phyloP scores from a whole-genome alignment of 1,140 invertebrate species.

The Amphibalanus amphitrite region DNA sequence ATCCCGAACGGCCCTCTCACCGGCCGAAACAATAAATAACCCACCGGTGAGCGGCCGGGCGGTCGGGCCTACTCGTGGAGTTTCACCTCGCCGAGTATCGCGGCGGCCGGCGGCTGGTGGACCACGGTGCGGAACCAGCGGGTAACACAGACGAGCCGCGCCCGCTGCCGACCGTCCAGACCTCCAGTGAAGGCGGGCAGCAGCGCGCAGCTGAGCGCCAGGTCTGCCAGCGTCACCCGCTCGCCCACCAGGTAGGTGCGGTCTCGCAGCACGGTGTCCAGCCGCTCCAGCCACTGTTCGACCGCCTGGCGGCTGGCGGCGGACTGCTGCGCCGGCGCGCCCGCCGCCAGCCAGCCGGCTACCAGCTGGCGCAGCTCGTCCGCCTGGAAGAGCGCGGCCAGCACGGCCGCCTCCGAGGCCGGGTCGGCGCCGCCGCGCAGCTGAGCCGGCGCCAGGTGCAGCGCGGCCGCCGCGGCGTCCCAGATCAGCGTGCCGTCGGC shows the following conservation, averaged over 20 bases:
- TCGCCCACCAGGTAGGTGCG: conserved; percentile 38
- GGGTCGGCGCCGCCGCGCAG: conserved; percentile 13
- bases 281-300: conserved; percentile 25
- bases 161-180: conserved; percentile 5
- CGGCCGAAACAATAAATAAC: too few relatives aligned
- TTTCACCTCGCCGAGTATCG: conserved; percentile 26
- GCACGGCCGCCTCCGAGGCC: conserved; percentile 25
- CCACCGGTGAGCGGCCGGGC: too few relatives aligned
- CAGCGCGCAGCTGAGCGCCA: conserved; percentile 31
- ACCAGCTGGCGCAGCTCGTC: conserved; percentile 21
- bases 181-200: conserved; percentile 31
- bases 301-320: conserved; percentile 33
- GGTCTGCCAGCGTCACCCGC: conserved; percentile 34
- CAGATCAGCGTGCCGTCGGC: conserved; percentile 73
- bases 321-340: conserved; percentile 19
- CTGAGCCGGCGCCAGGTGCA: conserved; percentile 21
- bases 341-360: conserved; percentile 7
- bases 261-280: conserved; percentile 30
- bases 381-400: conserved; percentile 30
- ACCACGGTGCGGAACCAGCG: conserved; percentile 39
- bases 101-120: conserved; percentile 33
- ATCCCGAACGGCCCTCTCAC: too few relatives aligned
- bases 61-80: too few relatives aligned
- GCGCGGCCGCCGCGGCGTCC: conserved; percentile 36
- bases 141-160: conserved; percentile 15